Base-by-base conservation (phyloP, 92 coral and sea anemone genomes). In the Heliopora coerulea region DNA sequence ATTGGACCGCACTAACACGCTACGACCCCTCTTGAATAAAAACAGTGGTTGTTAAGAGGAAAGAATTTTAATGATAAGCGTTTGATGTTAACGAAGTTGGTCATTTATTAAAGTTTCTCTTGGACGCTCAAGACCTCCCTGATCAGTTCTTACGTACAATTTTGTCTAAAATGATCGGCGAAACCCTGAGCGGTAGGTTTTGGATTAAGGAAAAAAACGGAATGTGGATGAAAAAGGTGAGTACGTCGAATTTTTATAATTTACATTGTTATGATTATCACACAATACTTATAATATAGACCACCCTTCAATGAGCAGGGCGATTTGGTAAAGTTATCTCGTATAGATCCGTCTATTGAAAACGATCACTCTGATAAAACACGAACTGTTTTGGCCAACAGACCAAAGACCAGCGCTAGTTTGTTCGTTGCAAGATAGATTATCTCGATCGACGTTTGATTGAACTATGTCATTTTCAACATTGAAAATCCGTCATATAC, bases 191-290 rank as follows among this genome's bases (percentile, higher is more conserved):
- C 10, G 74, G 54, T 29, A 67, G 24, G 30, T 67, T 67, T 49
- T 67, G 74, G 74, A 67, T 67, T 8, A 23, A 37, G 15, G 74
- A 67, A 19, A 67, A 67, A 20, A 44, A 54, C 3, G 74, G 74
- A 2, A 46, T 46, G 18, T 48, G 44, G n/a, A 35, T 33, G 4
- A 67, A 44, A 49, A 67, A 67, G 74, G 74, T 67, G 54, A 9
- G 42, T 0, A 0, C 21, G 31, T n/a, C n/a, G n/a, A n/a, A n/a
- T n/a, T n/a, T n/a, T n/a, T n/a, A n/a, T n/a, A n/a, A n/a, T n/a
- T n/a, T n/a, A n/a, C n/a, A n/a, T n/a, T n/a, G n/a, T n/a, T n/a
- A n/a, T n/a, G n/a, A 26, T 8, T 34, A 8, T 1, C 19, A 54
- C 13, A 19, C 29, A 12, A 27, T 54, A 10, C 10, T 19, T 12